These are phyloP conservation scores for Leptinotarsa peninsularis DNA, from an alignment of 2,888 invertebrate genomes.

Conservation along the genomic window DNA sequence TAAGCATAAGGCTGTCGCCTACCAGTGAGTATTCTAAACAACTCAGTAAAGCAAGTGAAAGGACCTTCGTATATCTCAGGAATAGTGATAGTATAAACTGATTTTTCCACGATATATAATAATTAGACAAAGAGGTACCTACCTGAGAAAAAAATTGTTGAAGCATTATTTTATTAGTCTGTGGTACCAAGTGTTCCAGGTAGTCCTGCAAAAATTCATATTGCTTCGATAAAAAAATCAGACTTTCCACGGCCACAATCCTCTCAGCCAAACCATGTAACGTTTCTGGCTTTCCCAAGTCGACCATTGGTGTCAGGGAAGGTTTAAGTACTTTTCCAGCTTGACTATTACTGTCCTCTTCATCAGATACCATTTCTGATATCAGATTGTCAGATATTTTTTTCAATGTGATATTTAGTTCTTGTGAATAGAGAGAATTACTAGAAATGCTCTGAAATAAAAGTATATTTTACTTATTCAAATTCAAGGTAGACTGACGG, in stretches of 20 bases:
- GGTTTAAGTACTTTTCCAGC: constrained; percentile 68
- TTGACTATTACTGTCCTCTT: constrained; percentile 56
- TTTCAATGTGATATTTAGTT: constrained; percentile 80
- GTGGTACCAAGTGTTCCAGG: constrained; percentile 84
- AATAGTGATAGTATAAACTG: too few species aligned
- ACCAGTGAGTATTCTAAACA: too few species aligned
- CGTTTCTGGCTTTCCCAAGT: constrained; percentile 76
- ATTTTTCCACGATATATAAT: too few species aligned
- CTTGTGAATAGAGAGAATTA: constrained; percentile 73
- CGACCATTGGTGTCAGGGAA: constrained; percentile 73
- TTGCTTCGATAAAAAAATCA: constrained; percentile 90
- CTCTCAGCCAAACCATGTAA: constrained; percentile 87
- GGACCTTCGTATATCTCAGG: too few species aligned
- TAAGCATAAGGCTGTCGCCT: too few species aligned
- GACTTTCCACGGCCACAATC: constrained; percentile 92
- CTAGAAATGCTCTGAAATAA: constrained; percentile 67
- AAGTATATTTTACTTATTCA: neutral
- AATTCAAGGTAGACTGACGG: neutral
- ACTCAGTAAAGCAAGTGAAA: too few species aligned
- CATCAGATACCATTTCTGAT: constrained; percentile 57
- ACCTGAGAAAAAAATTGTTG: constrained; percentile 78
- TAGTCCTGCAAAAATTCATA: constrained; percentile 86
- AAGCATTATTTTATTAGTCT: constrained; percentile 75
- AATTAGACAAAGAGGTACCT: constrained; percentile 37
- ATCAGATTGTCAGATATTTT: constrained; percentile 83